A percentile compares a stretch with the other conserved stretches of the same genome.
Conservation (phyloP, 2,888 invertebrate species). For the Nemotelus pantherinus region DNA sequence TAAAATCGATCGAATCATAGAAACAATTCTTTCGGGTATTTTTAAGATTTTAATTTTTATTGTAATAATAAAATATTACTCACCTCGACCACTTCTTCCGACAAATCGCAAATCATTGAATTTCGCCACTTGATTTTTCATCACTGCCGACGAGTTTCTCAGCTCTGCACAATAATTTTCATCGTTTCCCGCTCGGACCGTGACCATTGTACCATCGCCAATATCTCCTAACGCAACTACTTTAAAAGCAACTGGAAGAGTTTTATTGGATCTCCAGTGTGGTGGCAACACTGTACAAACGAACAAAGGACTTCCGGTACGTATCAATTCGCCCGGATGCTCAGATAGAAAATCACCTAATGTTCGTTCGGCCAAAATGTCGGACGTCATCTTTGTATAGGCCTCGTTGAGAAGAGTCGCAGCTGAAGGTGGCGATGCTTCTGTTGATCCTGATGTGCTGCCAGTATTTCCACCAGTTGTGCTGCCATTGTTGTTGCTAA, state of each 20-base stretch:
- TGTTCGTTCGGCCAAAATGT: conserved; percentile 87
- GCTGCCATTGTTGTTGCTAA: conserved; percentile 51
- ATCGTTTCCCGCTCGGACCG: conserved; percentile 96
- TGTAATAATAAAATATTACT: conserved; percentile 59
- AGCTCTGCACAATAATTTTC: conserved; percentile 97
- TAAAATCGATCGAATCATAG: too few relatives aligned
- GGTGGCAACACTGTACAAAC: conserved; percentile 94
- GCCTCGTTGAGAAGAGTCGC: conserved; percentile 79
- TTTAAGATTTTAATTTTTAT: too few relatives aligned
- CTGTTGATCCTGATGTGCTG: conserved; percentile 34
- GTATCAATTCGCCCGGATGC: conserved; percentile 90
- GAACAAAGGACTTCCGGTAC: conserved; percentile 93
- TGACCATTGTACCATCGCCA: conserved; percentile 95
- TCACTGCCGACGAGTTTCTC: conserved; percentile 92
- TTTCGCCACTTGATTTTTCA: conserved; percentile 98
- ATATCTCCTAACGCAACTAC: conserved; percentile 95
- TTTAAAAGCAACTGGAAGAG: conserved; percentile 95
- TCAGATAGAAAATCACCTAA: conserved; percentile 88
- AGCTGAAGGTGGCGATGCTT: conserved; percentile 73
- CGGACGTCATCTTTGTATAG: conserved; percentile 89
- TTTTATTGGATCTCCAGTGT: conserved; percentile 99
- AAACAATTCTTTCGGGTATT: too few relatives aligned
- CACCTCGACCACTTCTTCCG: conserved; percentile 98
- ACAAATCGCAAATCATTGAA: conserved; percentile 99
- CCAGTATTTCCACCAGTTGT: conserved; percentile 53